Evolutionary conservation across 2,888 invertebrate species (phyloP).

Genomic region (Callyntrura guangdongensis): DNA sequence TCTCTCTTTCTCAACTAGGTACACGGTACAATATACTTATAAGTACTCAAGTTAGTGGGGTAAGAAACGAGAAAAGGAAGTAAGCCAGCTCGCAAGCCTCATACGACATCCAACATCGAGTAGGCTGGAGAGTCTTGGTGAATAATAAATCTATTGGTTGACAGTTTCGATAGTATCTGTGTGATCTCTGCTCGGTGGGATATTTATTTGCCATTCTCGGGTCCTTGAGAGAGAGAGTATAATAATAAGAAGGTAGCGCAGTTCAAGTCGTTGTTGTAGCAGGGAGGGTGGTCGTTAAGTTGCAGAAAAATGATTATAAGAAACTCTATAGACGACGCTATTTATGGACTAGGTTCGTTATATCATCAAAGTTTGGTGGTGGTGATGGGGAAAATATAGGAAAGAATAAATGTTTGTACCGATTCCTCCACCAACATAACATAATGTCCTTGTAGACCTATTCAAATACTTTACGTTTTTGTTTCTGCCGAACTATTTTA

Average conservation of each 20-base stretch:
- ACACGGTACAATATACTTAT: background rate
- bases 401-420: slow-evolving; percentile 60
- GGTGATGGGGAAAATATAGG: slow-evolving; percentile 28
- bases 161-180: slow-evolving; percentile 83
- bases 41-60: background rate
- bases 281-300: slow-evolving; percentile 45
- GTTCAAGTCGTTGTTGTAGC: background rate
- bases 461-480: slow-evolving; percentile 34
- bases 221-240: slow-evolving; percentile 27
- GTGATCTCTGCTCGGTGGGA: slow-evolving; percentile 83
- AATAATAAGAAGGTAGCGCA: background rate
- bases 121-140: slow-evolving; percentile 69
- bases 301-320: slow-evolving; percentile 47
- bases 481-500: slow-evolving; percentile 14
- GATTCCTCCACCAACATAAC: slow-evolving; percentile 58
- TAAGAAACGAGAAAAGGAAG: slow-evolving; percentile 10
- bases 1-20: background rate
- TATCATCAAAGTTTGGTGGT: background rate
- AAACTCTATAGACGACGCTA: background rate
- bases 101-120: background rate
- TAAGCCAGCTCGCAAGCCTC: background rate
- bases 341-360: slow-evolving; percentile 8
- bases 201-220: slow-evolving; percentile 81
- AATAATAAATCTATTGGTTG: slow-evolving; percentile 82
- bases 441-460: slow-evolving; percentile 44